Base-by-base conservation (phyloP, 2,113 vertebrate genomes). In the Bujurquina vittata region DNA sequence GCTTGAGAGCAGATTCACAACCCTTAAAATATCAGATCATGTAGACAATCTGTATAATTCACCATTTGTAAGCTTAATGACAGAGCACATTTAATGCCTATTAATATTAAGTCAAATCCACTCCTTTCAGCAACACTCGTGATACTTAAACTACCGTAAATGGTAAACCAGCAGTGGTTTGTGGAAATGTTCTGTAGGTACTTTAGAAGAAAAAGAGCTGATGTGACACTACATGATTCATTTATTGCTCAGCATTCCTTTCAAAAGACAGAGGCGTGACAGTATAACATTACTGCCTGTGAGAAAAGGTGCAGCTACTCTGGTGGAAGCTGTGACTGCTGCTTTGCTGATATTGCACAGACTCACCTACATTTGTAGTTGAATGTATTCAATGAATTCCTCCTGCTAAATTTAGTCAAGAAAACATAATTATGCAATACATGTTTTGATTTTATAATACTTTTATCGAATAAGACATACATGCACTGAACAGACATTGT, bases 251-350 rank as follows among this genome's bases (percentile, higher is more conserved):
- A 43, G 57, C 40, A 62, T 60, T 84, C 49, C 35, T 84, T 57
- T 74, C 52, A 59, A 37, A 54, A 52, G 26, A 61, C 69, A 67
- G 60, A 80, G 59, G 59, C 58, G 57, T 40, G 29, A 56, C 59
- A 37, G 40, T 22, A 33, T 79, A 49, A 63, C 74, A 23, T 75
- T 29, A 10, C 37, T 37, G n/a, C 49, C 59, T 58, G 77, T 80
- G 69, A 79, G 52, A 60, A 75, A 55, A 62, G 67, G 37, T 79
- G 83, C 52, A 29, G 77, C 57, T 61, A 75, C 22, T 62, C 52
- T 79, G 46, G 35, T 52, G 54, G 49, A 49, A 59, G 59, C 60
- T 69, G n/a, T 29, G 26, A 56, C 29, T 37, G 60, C 54, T 54
- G 74, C 46, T 26, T 33, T 29, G 40, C 9, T 26, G 33, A 58